Percentiles rank a stretch among this genome's conserved stretches.
Conservation (phyloP, 1,140 invertebrate species). For the Euura lappo region DNA sequence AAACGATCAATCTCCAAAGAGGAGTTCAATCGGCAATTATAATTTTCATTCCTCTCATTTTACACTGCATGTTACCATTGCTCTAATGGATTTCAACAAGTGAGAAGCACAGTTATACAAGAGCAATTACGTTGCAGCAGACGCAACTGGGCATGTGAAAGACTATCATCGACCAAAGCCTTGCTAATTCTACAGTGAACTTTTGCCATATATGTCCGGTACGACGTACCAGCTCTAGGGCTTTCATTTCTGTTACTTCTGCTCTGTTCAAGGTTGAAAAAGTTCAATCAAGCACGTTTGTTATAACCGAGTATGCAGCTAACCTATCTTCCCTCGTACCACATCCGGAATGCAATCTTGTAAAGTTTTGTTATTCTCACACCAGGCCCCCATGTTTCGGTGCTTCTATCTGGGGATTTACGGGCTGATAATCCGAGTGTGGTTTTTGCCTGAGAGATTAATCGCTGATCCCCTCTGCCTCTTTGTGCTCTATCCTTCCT, state of each 20-base stretch:
- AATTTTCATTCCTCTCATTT: no score
- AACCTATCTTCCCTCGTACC: not conserved
- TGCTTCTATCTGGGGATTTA: slow-evolving; percentile 11
- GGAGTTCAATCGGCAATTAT: no score
- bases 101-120: not conserved
- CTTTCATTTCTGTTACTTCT: no score
- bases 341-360: not conserved
- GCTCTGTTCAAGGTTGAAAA: no score
- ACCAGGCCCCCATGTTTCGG: slow-evolving; percentile 4
- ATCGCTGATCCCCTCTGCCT: slow-evolving; percentile 9
- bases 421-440: slow-evolving; percentile 11
- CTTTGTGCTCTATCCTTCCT: not conserved
- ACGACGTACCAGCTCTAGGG: no score
- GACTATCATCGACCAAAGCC: not conserved
- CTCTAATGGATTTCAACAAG: not conserved
- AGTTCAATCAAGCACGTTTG: no score
- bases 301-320: not conserved
- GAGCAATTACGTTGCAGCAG: slow-evolving; percentile 1
- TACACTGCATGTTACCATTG: no score
- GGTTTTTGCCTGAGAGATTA: slow-evolving; percentile 12
- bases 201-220: not conserved
- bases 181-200: not conserved
- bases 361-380: not conserved
- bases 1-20: no score
- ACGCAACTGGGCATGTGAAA: not conserved